Evolutionary conservation across 2,113 vertebrate genomes (phyloP), one percentile per base, ranked within the genome.

Genomic region (Neoarius graeffei): DNA sequence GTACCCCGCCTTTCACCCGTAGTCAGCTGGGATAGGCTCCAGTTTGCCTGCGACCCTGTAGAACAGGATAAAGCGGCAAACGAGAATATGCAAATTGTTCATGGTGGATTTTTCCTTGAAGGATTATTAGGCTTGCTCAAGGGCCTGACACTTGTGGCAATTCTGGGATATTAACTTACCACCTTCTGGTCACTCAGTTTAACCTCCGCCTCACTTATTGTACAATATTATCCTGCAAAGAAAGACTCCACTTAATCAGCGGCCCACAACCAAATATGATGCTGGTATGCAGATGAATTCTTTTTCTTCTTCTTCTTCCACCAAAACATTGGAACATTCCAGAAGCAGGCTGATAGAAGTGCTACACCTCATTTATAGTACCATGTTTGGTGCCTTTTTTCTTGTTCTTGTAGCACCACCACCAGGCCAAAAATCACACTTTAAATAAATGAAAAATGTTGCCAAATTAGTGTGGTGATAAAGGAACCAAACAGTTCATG

Each of bases 371-470:
- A 15, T 25, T 30, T 20, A 9, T 48, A 17, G 5, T 59, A 66
- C 50, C 23, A 52, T 77, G 48, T n/a, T 48, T 50, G 1, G 60
- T 48, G 14, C 4, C 10, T 23, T 85, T 42, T 60, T 85, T 60
- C 14, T 42, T 62, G 52, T n/a, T 59, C 56, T 59, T 76, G 27
- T 42, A 48, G 84, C 35, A 27, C 84, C 69, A 74, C 20, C 84
- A 76, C 56, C 84, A 85, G 69, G 84, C 50, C 57, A 62, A 77
- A 77, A 60, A 77, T n/a, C 13, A 27, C 54, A 57, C 27, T 19
- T 81, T 57, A 80, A 52, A 25, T 77, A 54, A 54, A 56, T 7
- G 56, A 56, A 52, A 52, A 76, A 76, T 76, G 20, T 0, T 54
- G 13, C 0, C 7, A 79, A 79, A 79, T 11, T 50, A 20, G 5